Percentiles rank a stretch among this genome's conserved stretches.
Evolutionary conservation across 2,113 vertebrate genomes (phyloP).

Genomic region (Bos javanicus): DNA sequence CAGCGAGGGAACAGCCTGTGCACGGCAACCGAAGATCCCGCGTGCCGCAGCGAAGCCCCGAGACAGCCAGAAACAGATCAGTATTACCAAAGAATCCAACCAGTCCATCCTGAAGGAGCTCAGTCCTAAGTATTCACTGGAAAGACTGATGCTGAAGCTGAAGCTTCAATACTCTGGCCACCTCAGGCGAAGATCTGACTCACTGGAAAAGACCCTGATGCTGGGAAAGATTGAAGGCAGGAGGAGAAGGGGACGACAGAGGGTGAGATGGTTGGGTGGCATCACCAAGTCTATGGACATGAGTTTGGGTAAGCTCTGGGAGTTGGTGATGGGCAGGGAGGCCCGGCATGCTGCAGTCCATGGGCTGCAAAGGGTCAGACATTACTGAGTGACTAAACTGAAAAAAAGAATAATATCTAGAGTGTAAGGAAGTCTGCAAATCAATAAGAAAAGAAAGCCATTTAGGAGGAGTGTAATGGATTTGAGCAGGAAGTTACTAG

Average conservation of each 20-base stretch:
- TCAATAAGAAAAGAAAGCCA: not conserved
- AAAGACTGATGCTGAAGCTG: not conserved
- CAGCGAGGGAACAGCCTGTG: not conserved
- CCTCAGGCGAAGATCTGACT: not conserved
- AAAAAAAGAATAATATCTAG: not conserved
- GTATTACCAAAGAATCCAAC: not conserved
- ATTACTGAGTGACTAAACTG: not conserved
- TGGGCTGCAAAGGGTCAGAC: not conserved
- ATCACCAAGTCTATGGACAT: not conserved
- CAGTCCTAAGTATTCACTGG: not conserved
- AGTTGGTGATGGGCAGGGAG: not conserved
- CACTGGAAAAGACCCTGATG: not conserved
- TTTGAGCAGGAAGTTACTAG: no score
- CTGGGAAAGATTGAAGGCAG: not conserved
- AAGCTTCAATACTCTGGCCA: not conserved
- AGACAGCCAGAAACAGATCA: not conserved
- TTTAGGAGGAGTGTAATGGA: not conserved
- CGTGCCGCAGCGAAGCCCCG: accelerated
- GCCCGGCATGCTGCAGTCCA: not conserved
- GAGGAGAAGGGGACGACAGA: not conserved
- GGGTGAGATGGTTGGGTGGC: not conserved
- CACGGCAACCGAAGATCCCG: accelerated
- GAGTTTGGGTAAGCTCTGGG: not conserved
- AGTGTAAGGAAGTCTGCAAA: not conserved
- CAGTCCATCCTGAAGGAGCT: not conserved